Evolutionary conservation across 2,888 invertebrate species (phyloP), one percentile per base, ranked within the genome.

Genomic region (Frankliniella intonsa): DNA sequence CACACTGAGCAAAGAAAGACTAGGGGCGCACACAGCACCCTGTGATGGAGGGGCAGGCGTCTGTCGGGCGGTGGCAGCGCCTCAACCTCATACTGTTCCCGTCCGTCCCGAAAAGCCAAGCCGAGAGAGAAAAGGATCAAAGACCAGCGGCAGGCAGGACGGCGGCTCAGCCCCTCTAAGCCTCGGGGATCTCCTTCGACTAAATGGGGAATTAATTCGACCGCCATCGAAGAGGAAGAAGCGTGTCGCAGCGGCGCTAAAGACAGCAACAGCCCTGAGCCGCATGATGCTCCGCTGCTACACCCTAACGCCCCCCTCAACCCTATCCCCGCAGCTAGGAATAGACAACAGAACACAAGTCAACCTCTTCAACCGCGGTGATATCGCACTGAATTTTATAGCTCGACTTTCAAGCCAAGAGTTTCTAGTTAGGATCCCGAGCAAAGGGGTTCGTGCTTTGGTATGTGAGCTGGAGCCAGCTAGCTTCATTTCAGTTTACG

Each of bases 131-230:
- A 55, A 55, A 55, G 55, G 14, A 19, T 19, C 55, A 55, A 55
- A 55, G 55, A 55, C 55, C 55, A 55, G 55, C 17, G 17, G 55
- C 55, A 19, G 19, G 55, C 19, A 14, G 55, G 55, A 38, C 38
- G 19, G 69, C 69, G 25, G 69, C 69, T 76, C 69, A 76, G 69
- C 69, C 69, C 69, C 69, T 7, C 55, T 76, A 76, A 76, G 69
- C 69, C 69, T 1, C 69, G 22, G 25, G 12, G 69, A 76, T 22
- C 69, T 22, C 69, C 38, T 22, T 76, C 69, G 12, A 76, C 69
- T 76, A 76, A 76, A 76, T 76, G 69, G 69, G 69, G 69, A 76
- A 76, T 76, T 76, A 76, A 76, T 76, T 76, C 69, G 69, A 76
- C 69, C 69, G 69, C 69, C 69, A 76, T 76, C 69, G 69, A 76